phyloP scores from a whole-genome alignment of 2,113 vertebrate species.

The Steatornis caripensis region DNA sequence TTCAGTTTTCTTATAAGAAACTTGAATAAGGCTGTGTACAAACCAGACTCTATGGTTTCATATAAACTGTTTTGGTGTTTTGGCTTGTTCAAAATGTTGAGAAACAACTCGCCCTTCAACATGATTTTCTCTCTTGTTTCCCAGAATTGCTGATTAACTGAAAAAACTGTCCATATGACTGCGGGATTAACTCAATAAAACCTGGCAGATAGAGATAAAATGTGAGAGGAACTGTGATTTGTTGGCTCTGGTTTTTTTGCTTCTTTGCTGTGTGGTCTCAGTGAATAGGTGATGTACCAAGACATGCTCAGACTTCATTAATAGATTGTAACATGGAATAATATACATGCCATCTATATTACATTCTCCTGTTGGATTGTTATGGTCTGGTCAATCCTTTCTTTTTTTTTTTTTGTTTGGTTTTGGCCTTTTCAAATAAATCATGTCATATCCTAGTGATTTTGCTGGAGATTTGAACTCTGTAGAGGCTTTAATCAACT shows the following conservation, averaged over 20 bases:
- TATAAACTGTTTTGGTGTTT: neutral
- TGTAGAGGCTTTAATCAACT: neutral
- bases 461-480: neutral
- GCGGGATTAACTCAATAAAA: neutral
- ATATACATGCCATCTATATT: neutral
- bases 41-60: neutral
- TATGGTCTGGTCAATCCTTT: neutral
- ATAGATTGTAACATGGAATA: neutral
- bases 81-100: neutral
- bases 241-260: neutral
- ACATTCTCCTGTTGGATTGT: neutral
- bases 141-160: neutral
- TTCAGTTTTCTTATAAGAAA: neutral
- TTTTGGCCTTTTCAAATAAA: neutral
- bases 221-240: neutral
- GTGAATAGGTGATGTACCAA: neutral
- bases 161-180: neutral
- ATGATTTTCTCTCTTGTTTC: neutral
- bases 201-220: neutral
- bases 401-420: neutral
- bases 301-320: neutral
- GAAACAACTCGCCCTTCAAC: neutral
- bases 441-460: neutral
- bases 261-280: neutral
- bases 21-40: neutral